Conservation (phyloP, 2,113 vertebrate genomes). For the Nicator chloris region DNA sequence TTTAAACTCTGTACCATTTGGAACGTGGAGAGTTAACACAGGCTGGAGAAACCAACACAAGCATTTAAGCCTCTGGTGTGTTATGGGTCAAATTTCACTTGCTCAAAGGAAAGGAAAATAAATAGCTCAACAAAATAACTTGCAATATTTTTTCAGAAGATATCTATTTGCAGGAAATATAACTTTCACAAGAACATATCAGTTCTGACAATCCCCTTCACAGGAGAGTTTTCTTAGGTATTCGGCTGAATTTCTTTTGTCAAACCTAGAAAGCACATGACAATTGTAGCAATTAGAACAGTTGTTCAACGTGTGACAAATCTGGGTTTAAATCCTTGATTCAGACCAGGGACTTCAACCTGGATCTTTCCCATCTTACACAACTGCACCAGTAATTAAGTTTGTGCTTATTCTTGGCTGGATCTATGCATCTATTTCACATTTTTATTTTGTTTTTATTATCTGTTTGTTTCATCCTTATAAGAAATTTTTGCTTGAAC, state of each 20-base stretch:
- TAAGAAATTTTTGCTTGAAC: not conserved
- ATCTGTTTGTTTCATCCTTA: not conserved
- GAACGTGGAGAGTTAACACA: not conserved
- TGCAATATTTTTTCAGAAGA: not conserved
- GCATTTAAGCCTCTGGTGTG: not conserved
- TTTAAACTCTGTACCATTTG: constrained; percentile 1
- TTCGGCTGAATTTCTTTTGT: not conserved
- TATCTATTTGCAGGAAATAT: not conserved
- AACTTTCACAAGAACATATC: not conserved
- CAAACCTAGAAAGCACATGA: not conserved
- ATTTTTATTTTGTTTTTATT: not conserved
- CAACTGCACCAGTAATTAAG: not conserved
- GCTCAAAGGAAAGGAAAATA: not conserved
- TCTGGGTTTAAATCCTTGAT: not conserved
- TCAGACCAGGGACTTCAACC: not conserved
- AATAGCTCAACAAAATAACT: not conserved
- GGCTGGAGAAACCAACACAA: not conserved
- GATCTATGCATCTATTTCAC: not conserved
- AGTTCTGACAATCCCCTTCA: not conserved
- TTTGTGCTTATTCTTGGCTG: not conserved
- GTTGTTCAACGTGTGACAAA: not conserved
- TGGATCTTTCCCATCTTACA: not conserved
- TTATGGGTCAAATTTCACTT: not conserved
- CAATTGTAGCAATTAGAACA: not conserved
- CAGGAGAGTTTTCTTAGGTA: not conserved